Percentiles rank a stretch among this genome's conserved stretches.
Evolutionary conservation across 2,888 invertebrate genomes (phyloP).

Genomic region (Polia nebulosa): DNA sequence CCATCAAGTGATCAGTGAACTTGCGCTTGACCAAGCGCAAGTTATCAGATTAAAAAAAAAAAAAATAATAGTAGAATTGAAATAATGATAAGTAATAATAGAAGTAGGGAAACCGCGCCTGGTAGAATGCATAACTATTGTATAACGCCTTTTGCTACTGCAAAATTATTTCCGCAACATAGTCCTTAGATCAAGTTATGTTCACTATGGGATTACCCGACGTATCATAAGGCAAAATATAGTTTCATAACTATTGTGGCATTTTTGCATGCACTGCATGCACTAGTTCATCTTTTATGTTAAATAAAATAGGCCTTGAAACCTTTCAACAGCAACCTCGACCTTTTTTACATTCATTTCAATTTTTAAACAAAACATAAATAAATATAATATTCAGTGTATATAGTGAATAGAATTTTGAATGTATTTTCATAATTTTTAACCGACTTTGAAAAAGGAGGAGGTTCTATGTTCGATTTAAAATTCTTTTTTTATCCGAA

Average conservation of each 20-base stretch:
- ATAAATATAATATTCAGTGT: neutral
- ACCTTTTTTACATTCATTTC: neutral
- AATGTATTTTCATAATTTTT: too few relatives aligned
- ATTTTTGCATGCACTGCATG: neutral
- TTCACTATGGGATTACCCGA: conserved; percentile 1
- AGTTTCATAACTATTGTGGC: neutral
- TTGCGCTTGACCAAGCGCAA: too few relatives aligned
- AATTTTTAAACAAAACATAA: neutral
- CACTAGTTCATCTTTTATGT: neutral
- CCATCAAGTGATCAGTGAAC: too few relatives aligned
- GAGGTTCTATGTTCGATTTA: too few relatives aligned
- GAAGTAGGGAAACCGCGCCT: neutral
- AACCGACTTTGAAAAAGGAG: too few relatives aligned
- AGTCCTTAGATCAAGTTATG: neutral
- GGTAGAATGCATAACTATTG: neutral
- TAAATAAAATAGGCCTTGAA: neutral
- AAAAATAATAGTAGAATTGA: too few relatives aligned
- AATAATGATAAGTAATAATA: neutral
- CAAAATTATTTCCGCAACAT: neutral
- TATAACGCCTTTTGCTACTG: neutral
- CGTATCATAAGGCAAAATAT: neutral
- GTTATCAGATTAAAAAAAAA: too few relatives aligned
- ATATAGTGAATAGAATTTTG: too few relatives aligned
- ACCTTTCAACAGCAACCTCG: neutral
- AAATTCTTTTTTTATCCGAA: too few relatives aligned